Evolutionary conservation across 2,888 invertebrate genomes (phyloP).

Genomic region (Habroteleia sp.): DNA sequence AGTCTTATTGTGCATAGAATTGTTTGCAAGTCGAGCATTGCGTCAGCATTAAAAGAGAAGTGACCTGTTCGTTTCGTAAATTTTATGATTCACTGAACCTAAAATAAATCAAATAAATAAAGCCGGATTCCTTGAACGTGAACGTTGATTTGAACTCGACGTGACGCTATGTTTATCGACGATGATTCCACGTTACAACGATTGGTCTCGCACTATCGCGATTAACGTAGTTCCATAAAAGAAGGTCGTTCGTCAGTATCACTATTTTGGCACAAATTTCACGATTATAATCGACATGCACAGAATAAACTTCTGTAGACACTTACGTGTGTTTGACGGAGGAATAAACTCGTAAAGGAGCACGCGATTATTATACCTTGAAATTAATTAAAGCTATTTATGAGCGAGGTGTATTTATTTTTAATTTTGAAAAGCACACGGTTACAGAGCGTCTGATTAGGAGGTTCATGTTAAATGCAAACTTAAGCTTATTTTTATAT

Average conservation of each 20-base stretch:
- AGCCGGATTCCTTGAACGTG: conserved; percentile 28
- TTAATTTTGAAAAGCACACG: conserved; percentile 21
- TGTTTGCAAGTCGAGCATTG: conserved; percentile 18
- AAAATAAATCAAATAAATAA: conserved; percentile 45
- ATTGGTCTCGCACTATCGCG: conserved; percentile 28
- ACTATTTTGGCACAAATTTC: conserved; percentile 39
- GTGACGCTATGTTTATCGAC: conserved; percentile 33
- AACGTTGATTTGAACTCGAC: conserved; percentile 21
- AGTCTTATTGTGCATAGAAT: conserved; percentile 23
- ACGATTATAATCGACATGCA: conserved; percentile 54
- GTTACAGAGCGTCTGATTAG: conserved; percentile 4
- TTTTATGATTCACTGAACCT: conserved; percentile 40
- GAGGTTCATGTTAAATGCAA: conserved; percentile 16
- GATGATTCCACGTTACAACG: conserved; percentile 10
- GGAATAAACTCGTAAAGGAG: conserved; percentile 50
- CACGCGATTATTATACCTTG: conserved; percentile 49
- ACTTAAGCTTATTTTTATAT: too few relatives aligned
- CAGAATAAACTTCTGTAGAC: conserved; percentile 18
- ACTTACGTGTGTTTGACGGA: conserved; percentile 24
- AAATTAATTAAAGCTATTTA: conserved; percentile 52
- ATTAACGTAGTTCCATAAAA: conserved; percentile 37
- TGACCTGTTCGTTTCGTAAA: conserved; percentile 30
- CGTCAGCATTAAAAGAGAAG: conserved; percentile 8
- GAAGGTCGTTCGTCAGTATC: conserved; percentile 43
- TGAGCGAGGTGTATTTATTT: conserved; percentile 27